Evolutionary conservation across 2,113 vertebrate genomes (phyloP).

Genomic region (Melospiza melodia): DNA sequence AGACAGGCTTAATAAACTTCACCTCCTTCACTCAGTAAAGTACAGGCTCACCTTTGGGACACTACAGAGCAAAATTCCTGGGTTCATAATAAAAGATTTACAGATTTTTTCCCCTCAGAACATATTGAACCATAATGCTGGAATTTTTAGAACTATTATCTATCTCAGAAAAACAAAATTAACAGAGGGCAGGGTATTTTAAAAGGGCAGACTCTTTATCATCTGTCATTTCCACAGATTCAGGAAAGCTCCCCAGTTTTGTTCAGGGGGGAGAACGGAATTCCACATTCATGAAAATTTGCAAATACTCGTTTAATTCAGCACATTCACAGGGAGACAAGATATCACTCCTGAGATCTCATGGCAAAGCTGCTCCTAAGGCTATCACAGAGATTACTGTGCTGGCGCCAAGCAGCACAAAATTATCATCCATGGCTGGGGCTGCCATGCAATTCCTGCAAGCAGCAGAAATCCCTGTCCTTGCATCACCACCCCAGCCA

Average conservation of each 20-base stretch:
- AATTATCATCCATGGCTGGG: not conserved
- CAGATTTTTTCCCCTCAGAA: not conserved
- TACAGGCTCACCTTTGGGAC: not conserved
- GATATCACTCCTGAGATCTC: slow-evolving; percentile 6
- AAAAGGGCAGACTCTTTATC: not conserved
- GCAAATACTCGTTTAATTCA: slow-evolving; percentile 40
- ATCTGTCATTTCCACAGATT: not conserved
- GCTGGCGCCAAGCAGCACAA: not conserved
- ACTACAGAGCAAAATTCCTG: not conserved
- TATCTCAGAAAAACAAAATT: not conserved
- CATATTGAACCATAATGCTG: not conserved
- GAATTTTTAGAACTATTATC: not conserved
- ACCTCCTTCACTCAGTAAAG: not conserved
- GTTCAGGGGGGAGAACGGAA: not conserved
- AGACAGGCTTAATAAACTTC: not conserved
- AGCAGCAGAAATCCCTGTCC: not conserved
- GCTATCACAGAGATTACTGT: slow-evolving; percentile 41
- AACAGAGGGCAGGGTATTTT: not conserved
- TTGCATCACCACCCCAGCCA: slow-evolving; percentile 35
- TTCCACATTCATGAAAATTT: not conserved
- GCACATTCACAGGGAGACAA: slow-evolving; percentile 32
- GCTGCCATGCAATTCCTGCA: not conserved
- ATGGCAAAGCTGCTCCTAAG: slow-evolving; percentile 55
- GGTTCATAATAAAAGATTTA: not conserved
- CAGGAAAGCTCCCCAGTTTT: not conserved